These are phyloP conservation scores for Cyanoramphus novaezelandiae DNA, from an alignment of 2,113 vertebrate species.

Conservation along the genomic window DNA sequence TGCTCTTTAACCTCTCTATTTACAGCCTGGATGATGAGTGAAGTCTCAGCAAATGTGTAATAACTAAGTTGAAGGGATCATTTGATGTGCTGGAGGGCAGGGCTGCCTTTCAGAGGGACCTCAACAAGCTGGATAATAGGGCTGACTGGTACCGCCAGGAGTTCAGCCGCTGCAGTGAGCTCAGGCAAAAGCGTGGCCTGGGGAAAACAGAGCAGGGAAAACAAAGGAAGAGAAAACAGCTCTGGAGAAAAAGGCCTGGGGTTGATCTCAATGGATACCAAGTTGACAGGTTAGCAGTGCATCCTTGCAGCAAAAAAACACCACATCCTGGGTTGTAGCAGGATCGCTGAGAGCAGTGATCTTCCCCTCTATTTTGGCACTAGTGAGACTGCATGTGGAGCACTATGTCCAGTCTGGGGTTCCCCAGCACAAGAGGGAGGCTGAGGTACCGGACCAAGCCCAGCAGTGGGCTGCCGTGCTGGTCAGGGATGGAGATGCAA, in stretches of 20 bases:
- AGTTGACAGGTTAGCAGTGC: fast-evolving
- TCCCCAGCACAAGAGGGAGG: neutral
- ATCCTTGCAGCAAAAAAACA: neutral
- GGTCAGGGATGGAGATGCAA: neutral
- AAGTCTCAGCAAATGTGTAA: neutral
- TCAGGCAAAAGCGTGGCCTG: neutral
- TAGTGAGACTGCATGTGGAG: fast-evolving
- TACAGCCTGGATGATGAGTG: neutral
- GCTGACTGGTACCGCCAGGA: neutral
- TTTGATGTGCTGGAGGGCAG: neutral
- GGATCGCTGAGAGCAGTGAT: neutral
- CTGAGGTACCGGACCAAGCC: neutral
- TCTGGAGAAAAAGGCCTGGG: neutral
- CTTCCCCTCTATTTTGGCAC: neutral
- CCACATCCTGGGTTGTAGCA: neutral
- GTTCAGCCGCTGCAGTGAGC: neutral
- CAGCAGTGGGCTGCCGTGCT: fast-evolving
- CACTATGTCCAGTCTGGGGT: neutral
- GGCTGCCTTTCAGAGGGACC: neutral
- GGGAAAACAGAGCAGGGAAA: neutral
- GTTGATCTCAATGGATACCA: neutral
- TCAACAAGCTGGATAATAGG: neutral
- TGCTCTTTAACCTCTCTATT: neutral
- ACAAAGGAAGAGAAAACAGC: neutral
- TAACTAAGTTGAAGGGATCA: fast-evolving